phyloP scores from a whole-genome alignment of 2,113 vertebrate species.

The Campylomormyrus numenius region DNA sequence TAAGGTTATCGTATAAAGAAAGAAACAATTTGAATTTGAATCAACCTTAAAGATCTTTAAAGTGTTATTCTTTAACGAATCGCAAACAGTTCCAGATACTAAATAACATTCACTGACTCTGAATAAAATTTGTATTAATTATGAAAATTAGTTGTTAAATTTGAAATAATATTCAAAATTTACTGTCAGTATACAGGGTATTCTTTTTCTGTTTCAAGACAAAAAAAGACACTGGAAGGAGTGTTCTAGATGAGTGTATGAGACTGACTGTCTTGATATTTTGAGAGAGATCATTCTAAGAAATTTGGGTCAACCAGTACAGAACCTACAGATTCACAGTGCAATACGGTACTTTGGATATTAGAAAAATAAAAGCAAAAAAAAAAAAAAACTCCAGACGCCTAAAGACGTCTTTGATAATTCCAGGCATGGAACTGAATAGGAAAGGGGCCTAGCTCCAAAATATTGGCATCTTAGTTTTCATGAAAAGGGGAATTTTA shows the following conservation, averaged over 20 bases:
- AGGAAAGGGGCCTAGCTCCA: neutral
- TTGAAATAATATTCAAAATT: neutral
- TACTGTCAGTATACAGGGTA: neutral
- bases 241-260: neutral
- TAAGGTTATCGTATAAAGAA: neutral
- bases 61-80: neutral
- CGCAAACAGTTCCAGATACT: neutral
- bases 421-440: neutral
- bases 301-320: neutral
- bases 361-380: neutral
- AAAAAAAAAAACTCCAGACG: neutral
- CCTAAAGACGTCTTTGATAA: neutral
- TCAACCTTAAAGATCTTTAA: neutral
- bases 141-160: neutral
- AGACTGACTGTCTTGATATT: neutral
- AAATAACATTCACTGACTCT: neutral
- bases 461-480: slow-evolving; percentile 25
- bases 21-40: neutral
- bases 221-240: neutral
- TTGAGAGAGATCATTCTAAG: neutral
- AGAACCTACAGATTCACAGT: neutral
- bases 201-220: neutral
- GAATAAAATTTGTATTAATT: neutral
- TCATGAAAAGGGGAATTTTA: slow-evolving; percentile 21
- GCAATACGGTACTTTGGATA: neutral